Base-by-base conservation (phyloP, 2,113 vertebrate species). In the Setophaga petechia region DNA sequence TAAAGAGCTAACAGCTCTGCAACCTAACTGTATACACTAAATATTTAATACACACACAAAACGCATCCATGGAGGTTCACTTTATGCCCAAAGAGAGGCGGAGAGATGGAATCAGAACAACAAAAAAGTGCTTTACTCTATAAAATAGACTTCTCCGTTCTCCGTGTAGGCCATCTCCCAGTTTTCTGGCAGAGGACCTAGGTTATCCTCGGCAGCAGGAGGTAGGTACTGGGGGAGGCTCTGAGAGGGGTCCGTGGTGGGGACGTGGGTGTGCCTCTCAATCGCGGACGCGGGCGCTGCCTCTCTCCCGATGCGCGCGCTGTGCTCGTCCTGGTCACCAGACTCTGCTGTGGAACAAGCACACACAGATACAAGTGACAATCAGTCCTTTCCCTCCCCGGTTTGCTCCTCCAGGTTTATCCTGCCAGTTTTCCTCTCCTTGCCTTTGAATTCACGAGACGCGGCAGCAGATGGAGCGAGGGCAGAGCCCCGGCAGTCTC, bases 141-240 rank as follows among this genome's bases (percentile, higher is more conserved):
- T 99, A 96, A 99, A 99, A 98, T 99, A 99, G 99, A 99, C 99
- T 99, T 99, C 99, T 97, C 99, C 99, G 12, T 98, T 99, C 98
- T 99, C 99, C 10, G 99, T 99, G 98, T 99, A 99, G 97, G 99
- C 99, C 99, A 99, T 99, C 99, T 99, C 99, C 99, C 99, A 99
- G 98, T 99, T 99, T 83, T 99, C 99, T 28, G 99, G 99, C 98
- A 99, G 98, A 98, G 99, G 98, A 98, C 99, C 99, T 98, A 99
- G 98, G 61, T 98, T 98, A 96, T 99, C 99, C 99, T 99, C 99
- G 51, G 98, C 97, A 97, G 98, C 98, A 98, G 99, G 99, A 98
- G 99, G 99, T 98, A 99, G 98, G 98, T 99, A 98, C 96, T 99
- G 97, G 98, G 98, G 98, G 97, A 99, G 98, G 98, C 98, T 99